Evolutionary conservation across 2,113 vertebrate genomes (phyloP).

Genomic region (Kobus ellipsiprymnus): DNA sequence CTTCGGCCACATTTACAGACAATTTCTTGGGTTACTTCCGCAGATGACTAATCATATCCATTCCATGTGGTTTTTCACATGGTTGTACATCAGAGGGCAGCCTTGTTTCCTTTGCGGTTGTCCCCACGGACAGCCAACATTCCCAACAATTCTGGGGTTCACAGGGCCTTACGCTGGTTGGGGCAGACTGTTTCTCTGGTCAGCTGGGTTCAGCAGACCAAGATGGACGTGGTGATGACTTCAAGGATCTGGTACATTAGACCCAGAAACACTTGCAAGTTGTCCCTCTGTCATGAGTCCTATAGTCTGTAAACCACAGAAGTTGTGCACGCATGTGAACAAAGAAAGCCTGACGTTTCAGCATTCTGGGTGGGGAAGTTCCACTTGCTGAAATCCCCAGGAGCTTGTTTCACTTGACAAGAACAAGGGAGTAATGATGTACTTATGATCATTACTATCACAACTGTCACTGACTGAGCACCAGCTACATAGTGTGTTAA

Average conservation of each 20-base stretch:
- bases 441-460: background rate
- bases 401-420: background rate
- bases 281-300: background rate
- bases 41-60: background rate
- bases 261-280: background rate
- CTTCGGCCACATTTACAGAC: background rate
- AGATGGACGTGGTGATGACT: background rate
- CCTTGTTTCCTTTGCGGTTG: background rate
- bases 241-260: background rate
- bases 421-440: background rate
- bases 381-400: background rate
- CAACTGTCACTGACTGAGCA: background rate
- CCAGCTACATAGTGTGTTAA: background rate
- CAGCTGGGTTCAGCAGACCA: background rate
- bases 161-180: background rate
- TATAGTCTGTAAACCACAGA: background rate
- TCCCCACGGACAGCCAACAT: background rate
- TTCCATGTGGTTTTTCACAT: background rate
- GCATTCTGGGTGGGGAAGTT: background rate
- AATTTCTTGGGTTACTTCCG: background rate
- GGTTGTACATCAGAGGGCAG: background rate
- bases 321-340: background rate
- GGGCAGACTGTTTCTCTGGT: background rate
- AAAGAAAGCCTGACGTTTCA: background rate
- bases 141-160: background rate